Conservation (phyloP, 2,888 invertebrate species). For the Heliconius ismenius region DNA sequence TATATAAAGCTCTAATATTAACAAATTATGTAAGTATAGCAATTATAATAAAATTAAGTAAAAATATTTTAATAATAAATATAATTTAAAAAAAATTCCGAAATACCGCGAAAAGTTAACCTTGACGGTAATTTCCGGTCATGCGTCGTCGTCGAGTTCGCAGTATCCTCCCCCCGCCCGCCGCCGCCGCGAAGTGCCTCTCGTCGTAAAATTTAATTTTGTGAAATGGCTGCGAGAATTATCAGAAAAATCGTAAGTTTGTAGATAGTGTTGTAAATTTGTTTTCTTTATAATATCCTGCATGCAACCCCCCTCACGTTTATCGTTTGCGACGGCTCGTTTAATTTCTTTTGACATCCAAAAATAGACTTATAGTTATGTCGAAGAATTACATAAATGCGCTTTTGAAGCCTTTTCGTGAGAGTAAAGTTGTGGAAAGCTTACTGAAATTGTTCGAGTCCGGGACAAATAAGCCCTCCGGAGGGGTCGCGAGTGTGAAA, state of each 20-base stretch:
- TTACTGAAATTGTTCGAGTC: constrained; percentile 67
- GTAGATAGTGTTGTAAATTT: constrained; percentile 61
- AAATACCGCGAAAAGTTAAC: constrained; percentile 45
- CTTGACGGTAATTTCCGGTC: constrained; percentile 73
- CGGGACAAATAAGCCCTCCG: constrained; percentile 54
- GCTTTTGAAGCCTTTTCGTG: constrained; percentile 79
- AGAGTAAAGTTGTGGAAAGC: constrained; percentile 71
- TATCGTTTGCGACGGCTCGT: constrained; percentile 51
- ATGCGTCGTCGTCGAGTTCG: constrained; percentile 73
- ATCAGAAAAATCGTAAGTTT: constrained; percentile 81
- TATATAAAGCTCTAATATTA: background rate
- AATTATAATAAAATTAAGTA: background rate
- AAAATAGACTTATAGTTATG: constrained; percentile 81
- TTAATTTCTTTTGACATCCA: constrained; percentile 67
- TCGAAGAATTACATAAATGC: constrained; percentile 82
- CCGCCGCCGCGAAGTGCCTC: constrained; percentile 63
- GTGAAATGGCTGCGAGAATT: constrained; percentile 81
- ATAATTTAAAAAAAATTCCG: background rate
- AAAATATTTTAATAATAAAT: background rate
- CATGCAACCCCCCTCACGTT: constrained; percentile 57
- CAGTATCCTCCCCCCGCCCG: constrained; percentile 67
- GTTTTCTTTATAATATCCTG: constrained; percentile 54
- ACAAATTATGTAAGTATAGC: background rate
- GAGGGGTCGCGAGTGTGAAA: constrained; percentile 55
- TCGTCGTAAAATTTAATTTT: constrained; percentile 64